Evolutionary conservation across 2,888 invertebrate species (phyloP), one percentile per base, ranked within the genome.

Genomic region (Lucinisca nassula): DNA sequence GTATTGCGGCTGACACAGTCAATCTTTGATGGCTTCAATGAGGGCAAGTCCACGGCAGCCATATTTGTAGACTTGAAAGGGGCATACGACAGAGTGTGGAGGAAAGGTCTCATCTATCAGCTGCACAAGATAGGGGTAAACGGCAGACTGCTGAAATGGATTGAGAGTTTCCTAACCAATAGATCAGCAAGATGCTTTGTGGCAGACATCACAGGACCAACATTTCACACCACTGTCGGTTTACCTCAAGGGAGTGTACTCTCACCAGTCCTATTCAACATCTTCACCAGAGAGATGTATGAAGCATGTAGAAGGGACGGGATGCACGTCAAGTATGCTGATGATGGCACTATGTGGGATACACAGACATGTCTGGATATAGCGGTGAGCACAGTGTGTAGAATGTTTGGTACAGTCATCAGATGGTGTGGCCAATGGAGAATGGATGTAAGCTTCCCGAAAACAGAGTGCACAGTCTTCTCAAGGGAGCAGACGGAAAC

Each of bases 31-130:
- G 61, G 61, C 10, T 61, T 61, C 30, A 30, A 61, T 10, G 30
- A 61, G 3, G 30, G 30, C 32, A 61, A 30, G 32, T 61, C 6
- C 30, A 75, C 67, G n/a, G 32, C 61, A 14, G 81, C 81, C 24
- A 74, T 73, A 14, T 76, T 82, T 35, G 21, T 82, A 1, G 76
- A 82, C 51, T 32, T 75, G n/a, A 49, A 67, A 70, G 70, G 70
- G 14, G 82, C 82, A 3, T 82, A 35, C 27, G 82, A 82, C 40
- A 30, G 55, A 77, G n/a, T n/a, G n/a, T n/a, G n/a, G n/a, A n/a
- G n/a, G n/a, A n/a, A n/a, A n/a, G n/a, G n/a, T n/a, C n/a, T n/a
- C n/a, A n/a, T n/a, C n/a, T n/a, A n/a, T n/a, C n/a, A n/a, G 30
- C 32, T 77, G 37, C 30, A 49, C 4, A n/a, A 32, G 6, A 30